Evolutionary conservation across 1,140 invertebrate genomes (phyloP), one percentile per base, ranked within the genome.

Genomic region (Hestina assimilis): DNA sequence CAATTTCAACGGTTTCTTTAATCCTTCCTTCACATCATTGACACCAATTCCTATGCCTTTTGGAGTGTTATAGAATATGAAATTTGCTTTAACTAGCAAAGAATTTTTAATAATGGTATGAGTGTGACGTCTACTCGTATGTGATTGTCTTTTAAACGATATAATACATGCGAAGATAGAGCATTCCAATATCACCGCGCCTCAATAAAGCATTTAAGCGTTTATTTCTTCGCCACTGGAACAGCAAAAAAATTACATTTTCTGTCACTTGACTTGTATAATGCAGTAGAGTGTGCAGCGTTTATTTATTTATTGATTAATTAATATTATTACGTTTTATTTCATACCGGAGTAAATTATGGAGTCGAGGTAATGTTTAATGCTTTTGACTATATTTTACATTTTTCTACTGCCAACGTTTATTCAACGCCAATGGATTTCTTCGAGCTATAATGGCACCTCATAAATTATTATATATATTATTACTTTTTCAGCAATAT

Each of bases 41-140:
- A 73, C 68, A 78, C 65, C 70, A 64, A 74, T 79, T 82, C 68
- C 65, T 66, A 79, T 73, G 74, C 74, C 67, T 63, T 75, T 77
- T 69, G 66, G 60, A 72, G 67, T 71, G 77, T n/a, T n/a, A n/a
- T n/a, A n/a, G n/a, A n/a, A n/a, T 79, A 69, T 76, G 70, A 77
- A 68, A 67, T 75, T 79, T 79, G 72, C 69, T 76, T 77, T 77
- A 59, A 74, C 62, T 61, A 61, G 69, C 66, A 74, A 80, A 76
- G 68, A 83, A 83, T 83, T 83, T 80, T 82, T 83, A 81, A 83
- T 69, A 70, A 51, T 26, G 56, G 29, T 38, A 46, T 51, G 43
- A 59, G 45, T 38, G 29, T 31, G 40, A 45, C 17, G 48, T 59
- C 29, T 23, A 52, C n/a, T n/a, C n/a, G 35, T 17, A 31, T 48